Conservation (phyloP, 2,888 invertebrate genomes). For the Vannuccia rotundouncinata region DNA sequence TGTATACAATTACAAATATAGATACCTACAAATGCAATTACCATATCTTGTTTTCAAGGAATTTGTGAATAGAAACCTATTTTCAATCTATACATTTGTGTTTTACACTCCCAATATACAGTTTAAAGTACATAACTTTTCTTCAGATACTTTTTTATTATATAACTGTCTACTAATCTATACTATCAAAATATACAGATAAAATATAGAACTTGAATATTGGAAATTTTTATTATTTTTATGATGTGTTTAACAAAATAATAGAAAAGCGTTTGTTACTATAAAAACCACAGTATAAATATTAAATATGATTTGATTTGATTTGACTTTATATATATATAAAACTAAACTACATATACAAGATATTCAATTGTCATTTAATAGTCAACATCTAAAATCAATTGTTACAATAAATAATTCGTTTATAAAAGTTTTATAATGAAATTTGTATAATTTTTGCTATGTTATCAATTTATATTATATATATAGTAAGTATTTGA, state of each 20-base stretch:
- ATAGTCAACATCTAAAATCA: no score
- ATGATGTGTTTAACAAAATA: constrained; percentile 12
- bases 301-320: no score
- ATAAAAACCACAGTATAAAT: no score
- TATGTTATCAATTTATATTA: no score
- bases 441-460: no score
- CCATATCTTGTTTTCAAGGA: constrained; percentile 23
- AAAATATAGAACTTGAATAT: not conserved
- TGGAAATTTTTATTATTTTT: constrained; percentile 10
- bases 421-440: no score
- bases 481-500: no score
- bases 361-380: no score
- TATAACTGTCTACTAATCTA: not conserved
- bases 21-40: not conserved
- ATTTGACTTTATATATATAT: no score
- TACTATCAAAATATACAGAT: constrained; percentile 19
- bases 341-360: no score
- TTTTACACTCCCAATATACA: constrained; percentile 10
- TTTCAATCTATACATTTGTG: constrained; percentile 10
- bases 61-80: constrained; percentile 10
- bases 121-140: constrained; percentile 11
- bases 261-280: no score
- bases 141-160: not conserved
- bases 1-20: constrained; percentile 3
- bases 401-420: no score